phyloP scores from a whole-genome alignment of 2,797 vertebrate species.

The Cichlasoma orientale region DNA sequence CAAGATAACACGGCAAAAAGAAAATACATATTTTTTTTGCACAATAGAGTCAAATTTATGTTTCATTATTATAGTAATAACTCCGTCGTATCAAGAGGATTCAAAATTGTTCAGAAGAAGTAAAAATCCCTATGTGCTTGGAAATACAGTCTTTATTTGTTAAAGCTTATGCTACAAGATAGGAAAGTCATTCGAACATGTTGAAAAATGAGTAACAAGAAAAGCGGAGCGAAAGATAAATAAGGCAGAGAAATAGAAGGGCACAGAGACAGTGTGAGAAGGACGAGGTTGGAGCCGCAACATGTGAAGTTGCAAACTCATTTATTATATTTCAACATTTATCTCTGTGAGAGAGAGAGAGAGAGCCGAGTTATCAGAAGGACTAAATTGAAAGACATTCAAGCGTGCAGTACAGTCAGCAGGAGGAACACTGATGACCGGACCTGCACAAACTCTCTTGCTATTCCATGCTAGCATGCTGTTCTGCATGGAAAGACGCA shows the following conservation, averaged over 20 bases:
- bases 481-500: constrained; percentile 35
- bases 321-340: constrained; percentile 74
- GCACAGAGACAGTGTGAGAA: constrained; percentile 12
- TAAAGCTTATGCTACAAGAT: constrained; percentile 47
- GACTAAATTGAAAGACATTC: constrained; percentile 76
- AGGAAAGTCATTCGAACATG: constrained; percentile 50
- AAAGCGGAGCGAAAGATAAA: constrained; percentile 59
- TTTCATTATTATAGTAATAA: constrained; percentile 13
- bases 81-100: background rate
- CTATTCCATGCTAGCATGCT: constrained; percentile 42
- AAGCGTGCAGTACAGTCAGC: constrained; percentile 68
- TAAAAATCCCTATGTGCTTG: background rate
- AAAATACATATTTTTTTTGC: background rate
- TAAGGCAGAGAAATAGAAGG: constrained; percentile 38
- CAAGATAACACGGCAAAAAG: background rate
- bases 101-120: constrained; percentile 18
- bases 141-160: constrained; percentile 43
- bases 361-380: constrained; percentile 66
- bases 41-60: constrained; percentile 3
- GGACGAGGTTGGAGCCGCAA: constrained; percentile 41
- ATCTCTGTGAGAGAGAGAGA: constrained; percentile 37
- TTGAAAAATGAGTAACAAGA: constrained; percentile 52
- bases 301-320: constrained; percentile 58
- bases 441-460: constrained; percentile 38
- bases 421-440: constrained; percentile 58